Conservation (phyloP, 2,888 invertebrate species). For the Synergus umbraculus region DNA sequence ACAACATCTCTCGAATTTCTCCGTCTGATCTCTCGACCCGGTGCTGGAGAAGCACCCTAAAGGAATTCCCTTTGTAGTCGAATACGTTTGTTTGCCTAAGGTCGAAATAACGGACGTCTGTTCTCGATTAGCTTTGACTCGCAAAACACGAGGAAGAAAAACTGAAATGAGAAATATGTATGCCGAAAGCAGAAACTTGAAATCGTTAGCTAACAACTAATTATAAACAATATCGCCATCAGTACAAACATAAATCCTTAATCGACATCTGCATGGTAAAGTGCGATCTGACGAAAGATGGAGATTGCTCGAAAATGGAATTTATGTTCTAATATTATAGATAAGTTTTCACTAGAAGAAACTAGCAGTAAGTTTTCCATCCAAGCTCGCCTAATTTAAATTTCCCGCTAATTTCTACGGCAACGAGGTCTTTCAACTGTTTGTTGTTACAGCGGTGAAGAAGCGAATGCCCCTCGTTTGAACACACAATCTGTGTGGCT, state of each 20-base stretch:
- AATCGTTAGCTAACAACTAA: conserved; percentile 11
- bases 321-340: too few species aligned
- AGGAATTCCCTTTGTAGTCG: conserved; percentile 41
- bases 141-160: conserved; percentile 26
- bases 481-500: conserved; percentile 33
- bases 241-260: conserved; percentile 12
- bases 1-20: conserved; percentile 23
- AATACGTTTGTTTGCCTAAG: conserved; percentile 40
- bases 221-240: background rate
- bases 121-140: conserved; percentile 36
- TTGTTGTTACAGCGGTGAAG: conserved; percentile 51
- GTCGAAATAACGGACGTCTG: conserved; percentile 38
- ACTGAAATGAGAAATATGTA: conserved; percentile 17
- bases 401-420: conserved; percentile 31
- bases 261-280: conserved; percentile 2
- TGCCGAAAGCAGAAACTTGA: background rate
- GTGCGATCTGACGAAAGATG: background rate
- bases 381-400: conserved; percentile 19
- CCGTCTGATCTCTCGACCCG: conserved; percentile 34
- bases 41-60: conserved; percentile 30
- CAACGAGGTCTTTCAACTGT: conserved; percentile 33
- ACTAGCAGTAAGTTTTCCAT: background rate
- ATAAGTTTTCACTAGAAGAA: background rate
- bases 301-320: background rate
- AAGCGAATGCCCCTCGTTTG: conserved; percentile 42